These are phyloP conservation scores for Tenualosa ilisha DNA, from an alignment of 2,797 vertebrate species.

Conservation along the genomic window DNA sequence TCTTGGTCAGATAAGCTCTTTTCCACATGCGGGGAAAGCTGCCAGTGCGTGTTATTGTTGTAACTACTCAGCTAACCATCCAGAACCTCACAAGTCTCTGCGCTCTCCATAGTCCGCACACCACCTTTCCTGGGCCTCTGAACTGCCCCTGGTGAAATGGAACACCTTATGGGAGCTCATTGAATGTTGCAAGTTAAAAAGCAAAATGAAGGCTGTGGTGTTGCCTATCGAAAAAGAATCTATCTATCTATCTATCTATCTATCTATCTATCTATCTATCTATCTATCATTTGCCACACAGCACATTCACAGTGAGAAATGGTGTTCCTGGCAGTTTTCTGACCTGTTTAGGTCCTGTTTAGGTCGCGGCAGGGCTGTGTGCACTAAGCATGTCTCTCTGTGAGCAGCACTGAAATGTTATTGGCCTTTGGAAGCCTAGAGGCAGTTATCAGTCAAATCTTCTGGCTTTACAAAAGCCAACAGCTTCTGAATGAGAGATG, in stretches of 20 bases:
- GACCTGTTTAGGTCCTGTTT: background rate
- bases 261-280: background rate
- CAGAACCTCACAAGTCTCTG: slow-evolving; percentile 52
- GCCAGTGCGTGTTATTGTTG: slow-evolving; percentile 53
- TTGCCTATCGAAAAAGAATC: background rate
- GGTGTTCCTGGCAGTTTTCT: background rate
- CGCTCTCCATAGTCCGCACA: slow-evolving; percentile 49
- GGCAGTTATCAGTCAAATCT: background rate
- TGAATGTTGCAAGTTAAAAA: background rate
- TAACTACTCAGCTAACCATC: slow-evolving; percentile 45
- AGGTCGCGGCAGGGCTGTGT: background rate
- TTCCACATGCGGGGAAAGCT: slow-evolving; percentile 59
- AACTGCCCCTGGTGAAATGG: background rate
- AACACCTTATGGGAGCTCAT: background rate
- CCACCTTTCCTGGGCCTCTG: slow-evolving; percentile 11
- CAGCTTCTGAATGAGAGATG: slow-evolving; percentile 41
- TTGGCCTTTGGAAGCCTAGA: background rate
- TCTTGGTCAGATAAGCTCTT: slow-evolving; percentile 66
- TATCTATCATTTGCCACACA: background rate
- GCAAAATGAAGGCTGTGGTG: background rate
- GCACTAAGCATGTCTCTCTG: background rate
- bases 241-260: background rate
- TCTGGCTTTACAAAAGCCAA: slow-evolving; percentile 20
- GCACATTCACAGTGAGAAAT: background rate
- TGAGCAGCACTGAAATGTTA: background rate